phyloP scores from a whole-genome alignment of 2,888 invertebrate species.

The Tortricodes alternella region DNA sequence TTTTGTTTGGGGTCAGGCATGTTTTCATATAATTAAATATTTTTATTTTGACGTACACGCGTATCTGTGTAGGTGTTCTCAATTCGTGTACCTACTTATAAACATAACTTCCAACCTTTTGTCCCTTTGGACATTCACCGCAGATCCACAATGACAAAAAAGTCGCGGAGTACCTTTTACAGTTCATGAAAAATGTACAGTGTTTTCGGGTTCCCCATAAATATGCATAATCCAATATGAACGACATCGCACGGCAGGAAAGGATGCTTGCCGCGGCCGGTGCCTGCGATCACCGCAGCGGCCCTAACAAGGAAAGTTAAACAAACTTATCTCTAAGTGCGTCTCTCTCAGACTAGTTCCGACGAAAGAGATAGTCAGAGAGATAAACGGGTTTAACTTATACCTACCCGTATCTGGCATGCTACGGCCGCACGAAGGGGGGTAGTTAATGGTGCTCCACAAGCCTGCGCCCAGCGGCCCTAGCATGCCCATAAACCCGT shows the following conservation, averaged over 20 bases:
- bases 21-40: too few relatives aligned
- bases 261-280: constrained; percentile 30
- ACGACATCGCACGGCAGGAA: constrained; percentile 36
- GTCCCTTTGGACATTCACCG: not conserved
- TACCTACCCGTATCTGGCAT: too few relatives aligned
- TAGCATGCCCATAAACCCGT: constrained; percentile 59
- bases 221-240: constrained; percentile 43
- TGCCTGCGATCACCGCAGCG: constrained; percentile 37
- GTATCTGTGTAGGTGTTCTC: constrained; percentile 8
- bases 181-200: constrained; percentile 35
- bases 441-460: too few relatives aligned
- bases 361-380: too few relatives aligned
- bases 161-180: constrained; percentile 32
- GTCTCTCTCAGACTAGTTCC: too few relatives aligned
- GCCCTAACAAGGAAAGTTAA: too few relatives aligned
- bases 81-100: constrained; percentile 9
- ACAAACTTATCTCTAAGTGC: too few relatives aligned
- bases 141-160: constrained; percentile 9
- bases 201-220: constrained; percentile 32
- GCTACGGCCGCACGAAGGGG: too few relatives aligned
- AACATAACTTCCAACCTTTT: not conserved
- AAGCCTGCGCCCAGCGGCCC: constrained; percentile 36
- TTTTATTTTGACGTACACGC: constrained; percentile 14
- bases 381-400: too few relatives aligned
- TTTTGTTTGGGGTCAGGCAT: too few relatives aligned